Base-by-base conservation (phyloP, 1,140 invertebrate genomes). In the Tetraneura akinire region DNA sequence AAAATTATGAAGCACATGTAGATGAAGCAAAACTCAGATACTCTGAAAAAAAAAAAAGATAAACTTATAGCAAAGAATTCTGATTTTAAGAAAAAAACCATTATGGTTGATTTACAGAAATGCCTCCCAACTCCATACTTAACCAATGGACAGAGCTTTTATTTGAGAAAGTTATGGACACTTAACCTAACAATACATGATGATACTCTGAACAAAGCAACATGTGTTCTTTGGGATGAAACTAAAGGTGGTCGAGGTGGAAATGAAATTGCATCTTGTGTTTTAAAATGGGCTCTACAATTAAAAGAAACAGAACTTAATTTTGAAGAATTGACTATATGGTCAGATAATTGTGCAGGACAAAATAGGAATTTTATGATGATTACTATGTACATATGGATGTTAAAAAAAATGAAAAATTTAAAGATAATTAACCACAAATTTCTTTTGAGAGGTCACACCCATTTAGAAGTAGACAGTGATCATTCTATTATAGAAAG, bases 1-100 rank as follows among this genome's bases (percentile, higher is more conserved):
- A 55, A 55, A 55, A 55, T 55, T 55, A 18, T 55, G 51, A 55
- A 55, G 4, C 51, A 55, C 51, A 55, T 55, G 3, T 55, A 55
- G 13, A 55, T 55, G 51, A 55, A 55, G 51, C 51, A 55, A 55
- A 55, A 55, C 51, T 55, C 51, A 55, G 51, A 68, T 71, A 76
- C 49, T 29, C 62, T 70, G 55, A 81, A 81, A 55, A 55, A 55
- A 42, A 42, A 8, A 55, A 55, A 55, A 55, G 51, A 55, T 14
- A 55, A 55, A 55, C n/a, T 55, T 55, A 14, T 55, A 8, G 51
- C 16, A 55, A 55, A 14, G 16, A 42, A 10, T 42, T 4, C 42
- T 42, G 10, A 42, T 42, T 42, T 4, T 42, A 42, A 42, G 16
- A 55, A 55, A 55, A 55, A 55, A 55, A 55, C 51, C 13, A 55